Evolutionary conservation across 2,113 vertebrate species (phyloP), one percentile per base, ranked within the genome.

Genomic region (Lophochroa leadbeateri): DNA sequence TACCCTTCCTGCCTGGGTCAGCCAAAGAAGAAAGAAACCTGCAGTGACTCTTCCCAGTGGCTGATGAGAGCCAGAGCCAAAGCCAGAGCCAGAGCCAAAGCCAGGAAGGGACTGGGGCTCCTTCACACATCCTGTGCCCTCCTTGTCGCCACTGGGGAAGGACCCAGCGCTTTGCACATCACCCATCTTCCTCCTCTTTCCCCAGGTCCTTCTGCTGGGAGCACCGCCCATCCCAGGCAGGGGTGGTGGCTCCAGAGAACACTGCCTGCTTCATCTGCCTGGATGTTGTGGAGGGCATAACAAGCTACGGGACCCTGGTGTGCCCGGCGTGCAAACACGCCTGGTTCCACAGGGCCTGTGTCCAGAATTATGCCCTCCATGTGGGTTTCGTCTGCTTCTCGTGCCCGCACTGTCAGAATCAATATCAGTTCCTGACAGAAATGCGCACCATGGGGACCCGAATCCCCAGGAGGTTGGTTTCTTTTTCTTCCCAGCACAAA

Each of bases 231-330:
- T 37, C 37, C 37, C 37, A 37, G 37, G 37, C 37, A 37, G 37
- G 37, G 50, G 14, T 39, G 57, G 43, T 23, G 0, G 16, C 7
- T 35, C 35, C 43, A 0, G 28, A 24, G 33, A 9, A 17, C n/a
- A 68, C 68, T 6, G 2, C 6, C 33, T 86, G 68, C 39, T 12
- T 64, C 43, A 17, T 88, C 68, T 88, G 77, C 53, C 28, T 20
- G 53, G 53, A 19, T 6, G 11, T 5, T 33, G 53, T 33, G 53
- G 53, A 33, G 53, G 53, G 31, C 28, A 57, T 11, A 57, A 33
- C 53, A 33, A 31, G 29, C 53, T 19, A 31, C 7, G 2, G 29
- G 7, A 20, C 31, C 31, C 17, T 57, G 53, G 31, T 33, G 31
- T 57, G 53, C 53, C 18, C 31, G 20, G 31, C 53, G 12, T 57